Conservation (phyloP, 2,113 vertebrate genomes). For the Hippopotamus amphibius region DNA sequence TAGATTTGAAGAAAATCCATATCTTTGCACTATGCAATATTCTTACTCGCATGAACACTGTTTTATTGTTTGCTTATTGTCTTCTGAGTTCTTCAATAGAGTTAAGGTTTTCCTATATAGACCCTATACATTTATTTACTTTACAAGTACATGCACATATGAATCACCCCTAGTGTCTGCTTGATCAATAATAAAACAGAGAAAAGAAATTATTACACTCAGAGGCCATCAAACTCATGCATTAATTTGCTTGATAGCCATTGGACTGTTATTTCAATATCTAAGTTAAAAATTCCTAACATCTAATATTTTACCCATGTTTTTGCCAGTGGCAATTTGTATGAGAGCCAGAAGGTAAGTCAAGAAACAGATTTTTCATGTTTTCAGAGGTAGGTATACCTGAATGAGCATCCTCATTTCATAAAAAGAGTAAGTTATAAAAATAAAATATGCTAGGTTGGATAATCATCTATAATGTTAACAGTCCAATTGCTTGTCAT, state of each 20-base stretch:
- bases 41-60: background rate
- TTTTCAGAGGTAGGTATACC: constrained; percentile 57
- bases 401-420: constrained; percentile 51
- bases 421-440: constrained; percentile 76
- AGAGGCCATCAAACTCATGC: background rate
- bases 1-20: background rate
- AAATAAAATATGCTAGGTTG: constrained; percentile 82
- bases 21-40: background rate
- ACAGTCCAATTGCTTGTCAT: constrained; percentile 87
- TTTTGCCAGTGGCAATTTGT: constrained; percentile 43
- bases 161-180: background rate
- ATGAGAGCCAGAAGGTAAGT: constrained; percentile 27
- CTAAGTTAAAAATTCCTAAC: constrained; percentile 7
- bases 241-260: background rate
- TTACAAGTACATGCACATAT: background rate
- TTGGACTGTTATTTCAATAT: background rate
- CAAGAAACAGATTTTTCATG: constrained; percentile 41
- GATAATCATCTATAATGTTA: constrained; percentile 87
- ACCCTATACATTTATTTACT: background rate
- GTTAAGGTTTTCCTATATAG: background rate
- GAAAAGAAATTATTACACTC: background rate
- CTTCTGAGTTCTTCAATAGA: background rate
- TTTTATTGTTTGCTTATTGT: background rate
- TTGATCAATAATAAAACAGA: background rate
- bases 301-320: background rate